Evolutionary conservation across 2,113 vertebrate genomes (phyloP).

Genomic region (Benitochromis conjunctus): DNA sequence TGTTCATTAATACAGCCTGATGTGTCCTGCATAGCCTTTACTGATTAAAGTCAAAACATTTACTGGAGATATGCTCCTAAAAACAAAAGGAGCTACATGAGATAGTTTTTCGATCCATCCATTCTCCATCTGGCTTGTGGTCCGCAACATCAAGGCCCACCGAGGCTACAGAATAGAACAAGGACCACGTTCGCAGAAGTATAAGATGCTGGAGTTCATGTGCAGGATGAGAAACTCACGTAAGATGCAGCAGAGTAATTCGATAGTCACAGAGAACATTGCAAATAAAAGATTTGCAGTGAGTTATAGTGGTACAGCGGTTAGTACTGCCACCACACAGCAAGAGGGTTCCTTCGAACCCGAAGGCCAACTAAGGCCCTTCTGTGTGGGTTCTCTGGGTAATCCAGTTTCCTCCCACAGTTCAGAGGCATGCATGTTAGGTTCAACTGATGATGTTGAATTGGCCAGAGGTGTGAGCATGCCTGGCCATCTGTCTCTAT

Average conservation of each 20-base stretch:
- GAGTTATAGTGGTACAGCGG: not conserved
- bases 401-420: not conserved
- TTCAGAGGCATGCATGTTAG: not conserved
- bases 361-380: not conserved
- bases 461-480: too few species aligned
- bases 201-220: not conserved
- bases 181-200: not conserved
- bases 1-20: not conserved
- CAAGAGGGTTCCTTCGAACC: not conserved
- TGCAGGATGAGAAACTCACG: not conserved
- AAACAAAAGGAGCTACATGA: not conserved
- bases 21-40: not conserved
- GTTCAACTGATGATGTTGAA: not conserved
- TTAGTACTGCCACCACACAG: not conserved
- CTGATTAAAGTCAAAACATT: not conserved
- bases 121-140: not conserved
- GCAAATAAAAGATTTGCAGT: not conserved
- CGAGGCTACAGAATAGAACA: not conserved
- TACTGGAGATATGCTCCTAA: not conserved
- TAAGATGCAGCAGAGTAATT: not conserved
- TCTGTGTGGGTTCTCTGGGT: not conserved
- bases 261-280: not conserved
- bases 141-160: not conserved
- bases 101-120: not conserved
- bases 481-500: too few species aligned